Percentiles rank a stretch among this genome's conserved stretches.
These are phyloP conservation scores for Anolis carolinensis DNA, from an alignment of 2,113 vertebrate genomes.

Conservation along the genomic window DNA sequence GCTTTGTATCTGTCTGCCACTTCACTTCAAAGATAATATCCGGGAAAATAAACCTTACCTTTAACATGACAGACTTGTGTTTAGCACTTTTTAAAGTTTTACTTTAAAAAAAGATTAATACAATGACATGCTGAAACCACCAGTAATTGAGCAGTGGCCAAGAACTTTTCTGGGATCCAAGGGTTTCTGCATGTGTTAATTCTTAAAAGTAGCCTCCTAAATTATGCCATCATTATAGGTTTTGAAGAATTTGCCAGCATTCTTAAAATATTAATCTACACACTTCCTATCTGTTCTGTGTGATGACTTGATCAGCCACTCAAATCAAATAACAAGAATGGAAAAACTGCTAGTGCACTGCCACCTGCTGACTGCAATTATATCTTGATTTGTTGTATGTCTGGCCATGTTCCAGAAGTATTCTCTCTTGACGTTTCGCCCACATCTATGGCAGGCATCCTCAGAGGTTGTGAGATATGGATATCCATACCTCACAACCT, in stretches of 20 bases:
- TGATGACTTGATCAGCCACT: not conserved
- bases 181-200: not conserved
- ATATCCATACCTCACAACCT: too few relatives aligned
- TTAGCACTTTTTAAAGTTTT: not conserved
- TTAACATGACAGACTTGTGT: not conserved
- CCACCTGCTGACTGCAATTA: conserved; percentile 16
- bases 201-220: not conserved
- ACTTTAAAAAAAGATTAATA: not conserved
- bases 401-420: too few relatives aligned
- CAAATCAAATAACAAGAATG: not conserved
- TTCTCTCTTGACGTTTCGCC: too few relatives aligned
- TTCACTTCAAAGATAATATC: not conserved
- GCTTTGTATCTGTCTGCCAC: not conserved
- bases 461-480: too few relatives aligned
- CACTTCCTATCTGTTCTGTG: not conserved
- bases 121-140: not conserved
- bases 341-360: not conserved
- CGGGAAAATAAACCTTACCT: not conserved
- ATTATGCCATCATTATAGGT: not conserved
- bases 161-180: too few relatives aligned
- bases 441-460: too few relatives aligned
- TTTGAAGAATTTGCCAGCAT: not conserved
- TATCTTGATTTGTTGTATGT: too few relatives aligned
- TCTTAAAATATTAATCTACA: not conserved
- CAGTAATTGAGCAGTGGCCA: not conserved